A percentile compares a stretch with the other conserved stretches of the same genome.
Conservation (phyloP, 2,797 vertebrate species). For the Brachyalestes nurse region DNA sequence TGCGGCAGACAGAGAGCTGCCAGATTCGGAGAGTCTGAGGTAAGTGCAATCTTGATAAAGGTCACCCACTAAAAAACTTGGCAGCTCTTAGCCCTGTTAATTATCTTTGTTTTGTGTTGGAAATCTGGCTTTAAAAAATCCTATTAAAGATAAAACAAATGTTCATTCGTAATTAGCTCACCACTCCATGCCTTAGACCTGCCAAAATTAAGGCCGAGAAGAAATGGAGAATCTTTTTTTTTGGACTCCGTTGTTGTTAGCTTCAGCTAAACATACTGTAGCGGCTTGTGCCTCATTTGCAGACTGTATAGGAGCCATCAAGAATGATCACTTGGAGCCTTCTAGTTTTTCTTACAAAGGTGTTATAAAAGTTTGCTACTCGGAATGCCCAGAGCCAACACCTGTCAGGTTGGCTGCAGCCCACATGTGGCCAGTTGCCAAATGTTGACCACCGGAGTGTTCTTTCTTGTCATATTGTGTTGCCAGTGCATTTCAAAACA, state of each 20-base stretch:
- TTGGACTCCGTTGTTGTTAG: slow-evolving; percentile 6
- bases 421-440: slow-evolving; percentile 15
- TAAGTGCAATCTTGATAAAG: slow-evolving; percentile 44
- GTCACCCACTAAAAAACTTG: slow-evolving; percentile 51
- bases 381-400: slow-evolving; percentile 28
- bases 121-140: slow-evolving; percentile 41
- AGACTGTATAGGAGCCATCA: slow-evolving; percentile 28
- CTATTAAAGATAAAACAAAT: slow-evolving; percentile 50
- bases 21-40: slow-evolving; percentile 55
- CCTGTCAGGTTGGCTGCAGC: slow-evolving; percentile 36
- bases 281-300: slow-evolving; percentile 7
- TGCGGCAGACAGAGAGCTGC: slow-evolving; percentile 63
- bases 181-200: slow-evolving; percentile 24
- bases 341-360: background rate
- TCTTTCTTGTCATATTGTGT: slow-evolving; percentile 20
- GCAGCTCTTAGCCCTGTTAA: slow-evolving; percentile 44
- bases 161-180: slow-evolving; percentile 43
- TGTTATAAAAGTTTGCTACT: background rate
- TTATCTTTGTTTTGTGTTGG: slow-evolving; percentile 54
- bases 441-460: slow-evolving; percentile 36
- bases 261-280: slow-evolving; percentile 5
- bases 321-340: slow-evolving; percentile 5
- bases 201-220: slow-evolving; percentile 42
- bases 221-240: slow-evolving; percentile 5
- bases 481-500: slow-evolving; percentile 4